Conservation (phyloP, 2,113 vertebrate species). For the Melanocharis versteri region DNA sequence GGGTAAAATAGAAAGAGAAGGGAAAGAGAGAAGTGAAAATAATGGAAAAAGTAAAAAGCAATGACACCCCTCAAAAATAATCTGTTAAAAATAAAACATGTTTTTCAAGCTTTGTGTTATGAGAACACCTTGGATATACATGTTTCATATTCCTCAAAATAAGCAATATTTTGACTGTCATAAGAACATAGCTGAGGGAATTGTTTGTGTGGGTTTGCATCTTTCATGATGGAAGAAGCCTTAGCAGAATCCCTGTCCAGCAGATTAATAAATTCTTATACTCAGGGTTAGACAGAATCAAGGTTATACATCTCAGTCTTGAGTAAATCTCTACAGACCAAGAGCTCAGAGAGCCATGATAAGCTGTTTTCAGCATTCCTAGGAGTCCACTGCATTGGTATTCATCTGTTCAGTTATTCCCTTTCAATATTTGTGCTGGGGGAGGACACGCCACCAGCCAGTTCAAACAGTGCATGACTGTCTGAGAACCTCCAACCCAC, state of each 20-base stretch:
- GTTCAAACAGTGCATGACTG: neutral
- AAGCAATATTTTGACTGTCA: neutral
- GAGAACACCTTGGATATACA: neutral
- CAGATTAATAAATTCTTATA: neutral
- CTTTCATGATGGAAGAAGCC: neutral
- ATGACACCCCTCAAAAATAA: neutral
- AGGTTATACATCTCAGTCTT: neutral
- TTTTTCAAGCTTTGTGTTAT: neutral
- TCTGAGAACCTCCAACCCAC: slow-evolving; percentile 2
- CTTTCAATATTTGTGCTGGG: neutral
- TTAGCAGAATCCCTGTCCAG: neutral
- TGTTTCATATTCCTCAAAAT: neutral
- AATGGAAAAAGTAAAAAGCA: neutral
- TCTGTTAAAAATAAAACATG: neutral
- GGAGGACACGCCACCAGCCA: neutral
- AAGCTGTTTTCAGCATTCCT: slow-evolving; percentile 4
- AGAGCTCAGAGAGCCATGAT: neutral
- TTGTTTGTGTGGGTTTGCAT: neutral
- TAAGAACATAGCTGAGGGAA: neutral
- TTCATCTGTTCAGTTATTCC: neutral
- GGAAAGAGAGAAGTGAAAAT: neutral
- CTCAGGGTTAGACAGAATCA: neutral
- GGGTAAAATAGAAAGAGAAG: neutral
- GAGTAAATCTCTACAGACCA: neutral
- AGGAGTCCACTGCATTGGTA: neutral